phyloP scores from a whole-genome alignment of 2,888 invertebrate genomes.

The Harpalus rufipes region DNA sequence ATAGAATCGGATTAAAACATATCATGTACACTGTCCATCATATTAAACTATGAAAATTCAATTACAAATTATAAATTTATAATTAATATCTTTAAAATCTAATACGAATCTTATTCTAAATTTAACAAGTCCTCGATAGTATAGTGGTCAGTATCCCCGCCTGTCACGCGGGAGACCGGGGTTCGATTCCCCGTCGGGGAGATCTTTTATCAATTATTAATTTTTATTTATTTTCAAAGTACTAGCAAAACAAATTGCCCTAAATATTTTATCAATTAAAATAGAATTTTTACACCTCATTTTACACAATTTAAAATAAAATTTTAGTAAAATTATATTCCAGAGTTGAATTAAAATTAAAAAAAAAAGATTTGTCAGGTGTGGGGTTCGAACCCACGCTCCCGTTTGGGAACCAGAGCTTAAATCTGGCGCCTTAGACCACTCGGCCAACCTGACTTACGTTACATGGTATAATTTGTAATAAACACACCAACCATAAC shows the following conservation, averaged over 20 bases:
- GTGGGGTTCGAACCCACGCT: constrained; percentile 86
- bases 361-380: constrained; percentile 78
- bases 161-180: constrained; percentile 59
- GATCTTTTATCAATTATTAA: not conserved
- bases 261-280: no score
- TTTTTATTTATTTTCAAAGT: not conserved
- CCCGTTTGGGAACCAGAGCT: constrained; percentile 83
- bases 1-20: no score
- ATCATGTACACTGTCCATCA: no score
- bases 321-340: not conserved
- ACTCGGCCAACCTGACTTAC: constrained; percentile 83
- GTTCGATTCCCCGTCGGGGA: constrained; percentile 58
- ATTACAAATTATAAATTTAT: not conserved
- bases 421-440: constrained; percentile 86
- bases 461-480: not conserved
- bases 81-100: not conserved
- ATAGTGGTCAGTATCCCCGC: constrained; percentile 62
- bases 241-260: no score
- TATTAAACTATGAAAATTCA: no score
- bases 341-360: not conserved
- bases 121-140: constrained; percentile 58
- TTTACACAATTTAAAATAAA: not conserved
- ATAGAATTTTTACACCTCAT: no score
- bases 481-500: not conserved
- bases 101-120: not conserved